Percentiles rank a stretch among this genome's conserved stretches.
Conservation (phyloP, 1,140 invertebrate species). For the Drosophila lowei region DNA sequence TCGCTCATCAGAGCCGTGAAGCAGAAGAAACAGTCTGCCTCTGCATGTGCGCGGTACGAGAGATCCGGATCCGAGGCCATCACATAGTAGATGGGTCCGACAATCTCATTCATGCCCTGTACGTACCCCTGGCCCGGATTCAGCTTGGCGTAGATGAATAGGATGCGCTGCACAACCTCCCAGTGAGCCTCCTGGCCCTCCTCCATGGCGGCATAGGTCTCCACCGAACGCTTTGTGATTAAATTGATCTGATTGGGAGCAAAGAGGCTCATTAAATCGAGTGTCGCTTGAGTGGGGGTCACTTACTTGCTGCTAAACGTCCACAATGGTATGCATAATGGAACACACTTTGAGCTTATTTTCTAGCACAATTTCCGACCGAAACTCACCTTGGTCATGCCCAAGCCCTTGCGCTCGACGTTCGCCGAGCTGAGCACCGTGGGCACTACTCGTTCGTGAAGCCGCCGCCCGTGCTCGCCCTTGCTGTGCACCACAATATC, state of each 20-base stretch:
- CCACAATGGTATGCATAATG: conserved; percentile 41
- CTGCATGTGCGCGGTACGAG: conserved; percentile 94
- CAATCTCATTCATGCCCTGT: conserved; percentile 99
- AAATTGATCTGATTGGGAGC: conserved; percentile 84
- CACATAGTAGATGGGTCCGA: conserved; percentile 98
- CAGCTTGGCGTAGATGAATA: conserved; percentile 98
- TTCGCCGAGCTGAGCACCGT: conserved; percentile 93
- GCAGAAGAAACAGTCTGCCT: conserved; percentile 98
- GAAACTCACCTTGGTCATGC: conserved; percentile 91
- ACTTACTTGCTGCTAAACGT: conserved; percentile 79
- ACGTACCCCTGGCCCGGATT: conserved; percentile 99
- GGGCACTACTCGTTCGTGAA: conserved; percentile 94
- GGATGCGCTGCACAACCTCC: conserved; percentile 98
- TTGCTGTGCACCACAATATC: conserved; percentile 88
- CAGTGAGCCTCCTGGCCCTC: conserved; percentile 95
- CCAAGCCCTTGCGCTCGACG: conserved; percentile 93
- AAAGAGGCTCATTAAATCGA: conserved; percentile 2
- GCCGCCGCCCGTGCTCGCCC: conserved; percentile 87
- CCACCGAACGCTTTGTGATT: conserved; percentile 87
- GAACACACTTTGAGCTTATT: conserved; percentile 39
- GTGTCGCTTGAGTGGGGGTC: neutral
- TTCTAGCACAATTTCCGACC: neutral
- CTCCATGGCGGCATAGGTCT: conserved; percentile 91
- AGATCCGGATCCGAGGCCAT: conserved; percentile 95
- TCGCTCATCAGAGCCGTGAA: conserved; percentile 99